Base-by-base conservation (phyloP, 2,797 vertebrate species). In the Mallotus villosus region DNA sequence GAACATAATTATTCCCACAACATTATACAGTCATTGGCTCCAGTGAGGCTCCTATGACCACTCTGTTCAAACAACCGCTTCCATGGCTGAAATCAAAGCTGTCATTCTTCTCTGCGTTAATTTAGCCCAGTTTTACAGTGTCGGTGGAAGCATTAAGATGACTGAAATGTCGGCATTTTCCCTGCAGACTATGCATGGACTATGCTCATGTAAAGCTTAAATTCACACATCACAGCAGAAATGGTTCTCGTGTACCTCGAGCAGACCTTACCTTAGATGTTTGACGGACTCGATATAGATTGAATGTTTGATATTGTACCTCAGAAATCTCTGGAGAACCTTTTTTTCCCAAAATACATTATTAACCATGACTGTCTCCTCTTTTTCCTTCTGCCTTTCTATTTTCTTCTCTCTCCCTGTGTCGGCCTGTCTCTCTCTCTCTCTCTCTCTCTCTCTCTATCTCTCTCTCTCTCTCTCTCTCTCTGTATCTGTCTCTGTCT, bases 1-100 rank as follows among this genome's bases (percentile, higher is more conserved):
- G 91, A 89, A 74, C 80, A 83, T 86, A 85, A 86, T 90, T 88
- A 92, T 89, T 89, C 86, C 87, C 83, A 58, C 74, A 88, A 81
- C 79, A 75, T 88, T 84, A 83, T 78, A 82, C 75, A 81, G 83
- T 70, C 74, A 2, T 77, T 63, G 67, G 73, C 72, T 81, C 69
- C 61, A 66, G 81, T 63, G 55, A 75, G 77, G 75, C 60, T 69
- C 74, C 70, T 81, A 62, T 81, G 87, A 80, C 83, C 86, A 74
- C 76, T 85, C 29, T 60, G 67, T 51, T 67, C 14, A 16, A 67
- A 67, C 46, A 16, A 66, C 80, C 62, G 75, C 68, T 82, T 78
- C 77, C 66, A 70, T 68, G 70, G 77, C 83, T 85, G 76, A 79
- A 72, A 79, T 85, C 68, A 79, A 75, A 83, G 84, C 84, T 79